These are phyloP conservation scores for Amazona guildingii DNA, from an alignment of 2,113 vertebrate genomes.

Conservation along the genomic window DNA sequence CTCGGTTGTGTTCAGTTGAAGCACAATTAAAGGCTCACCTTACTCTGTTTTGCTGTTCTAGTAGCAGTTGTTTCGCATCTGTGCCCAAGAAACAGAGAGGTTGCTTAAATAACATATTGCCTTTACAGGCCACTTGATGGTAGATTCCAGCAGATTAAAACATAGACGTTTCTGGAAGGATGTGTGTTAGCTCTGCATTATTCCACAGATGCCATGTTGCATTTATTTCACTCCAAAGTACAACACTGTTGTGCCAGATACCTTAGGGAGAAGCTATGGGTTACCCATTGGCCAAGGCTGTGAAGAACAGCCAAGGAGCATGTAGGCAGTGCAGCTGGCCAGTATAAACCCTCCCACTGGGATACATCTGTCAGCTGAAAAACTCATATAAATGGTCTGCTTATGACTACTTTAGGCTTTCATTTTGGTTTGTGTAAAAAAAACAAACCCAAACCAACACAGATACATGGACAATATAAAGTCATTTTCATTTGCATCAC, in stretches of 20 bases:
- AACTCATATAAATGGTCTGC: neutral
- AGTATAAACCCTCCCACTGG: neutral
- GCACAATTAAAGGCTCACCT: conserved; percentile 35
- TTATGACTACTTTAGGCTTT: neutral
- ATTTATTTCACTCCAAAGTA: neutral
- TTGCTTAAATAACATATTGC: neutral
- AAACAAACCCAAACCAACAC: neutral
- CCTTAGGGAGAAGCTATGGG: neutral
- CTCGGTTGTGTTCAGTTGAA: conserved; percentile 12
- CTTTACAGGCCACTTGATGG: neutral
- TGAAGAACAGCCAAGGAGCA: neutral
- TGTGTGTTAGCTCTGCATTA: neutral
- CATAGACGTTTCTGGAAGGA: conserved; percentile 5
- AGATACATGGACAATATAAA: neutral
- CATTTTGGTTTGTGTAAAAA: neutral
- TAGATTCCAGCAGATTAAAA: conserved; percentile 22
- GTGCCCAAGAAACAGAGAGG: neutral
- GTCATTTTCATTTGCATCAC: neutral
- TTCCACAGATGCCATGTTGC: neutral
- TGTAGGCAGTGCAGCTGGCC: neutral
- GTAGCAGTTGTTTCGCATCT: conserved; percentile 30
- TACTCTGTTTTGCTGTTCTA: conserved; percentile 13
- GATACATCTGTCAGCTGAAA: neutral
- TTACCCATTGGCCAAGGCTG: neutral
- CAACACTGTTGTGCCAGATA: neutral